Conservation (phyloP, 30 jellyfish, hydroid and myxozoan species). For the Nemopilema nomurai region DNA sequence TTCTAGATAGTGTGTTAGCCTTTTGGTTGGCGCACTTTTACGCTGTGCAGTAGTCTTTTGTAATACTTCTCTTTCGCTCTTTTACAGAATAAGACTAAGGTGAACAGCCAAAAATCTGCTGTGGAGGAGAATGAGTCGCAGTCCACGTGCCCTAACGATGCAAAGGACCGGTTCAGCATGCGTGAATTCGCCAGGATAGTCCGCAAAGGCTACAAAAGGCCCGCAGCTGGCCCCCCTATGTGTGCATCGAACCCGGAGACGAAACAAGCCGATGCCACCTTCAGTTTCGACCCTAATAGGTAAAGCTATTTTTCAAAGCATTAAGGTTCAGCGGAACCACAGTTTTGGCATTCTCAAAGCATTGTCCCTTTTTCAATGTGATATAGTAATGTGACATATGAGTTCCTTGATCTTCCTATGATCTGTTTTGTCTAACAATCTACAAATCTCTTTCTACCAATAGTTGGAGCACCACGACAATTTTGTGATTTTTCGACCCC, state of each 20-base stretch:
- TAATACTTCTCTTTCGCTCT: neutral
- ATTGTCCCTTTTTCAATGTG: too few relatives aligned
- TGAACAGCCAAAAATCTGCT: neutral
- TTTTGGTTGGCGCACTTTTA: neutral
- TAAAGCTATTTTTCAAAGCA: too few relatives aligned
- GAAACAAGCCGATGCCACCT: neutral
- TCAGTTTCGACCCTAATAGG: conserved; percentile 52
- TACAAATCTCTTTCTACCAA: too few relatives aligned
- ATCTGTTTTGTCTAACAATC: too few relatives aligned
- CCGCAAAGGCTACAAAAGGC: conserved; percentile 56
- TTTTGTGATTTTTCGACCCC: too few relatives aligned
- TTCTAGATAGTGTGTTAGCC: too few relatives aligned
- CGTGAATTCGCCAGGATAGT: conserved; percentile 60
- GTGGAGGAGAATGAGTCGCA: conserved; percentile 6
- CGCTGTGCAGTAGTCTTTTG: neutral
- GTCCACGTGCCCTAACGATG: conserved; percentile 63
- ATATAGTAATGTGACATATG: too few relatives aligned
- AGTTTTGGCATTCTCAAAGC: too few relatives aligned
- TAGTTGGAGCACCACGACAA: too few relatives aligned
- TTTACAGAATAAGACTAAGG: conserved; percentile 20
- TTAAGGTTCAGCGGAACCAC: too few relatives aligned
- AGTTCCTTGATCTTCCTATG: too few relatives aligned
- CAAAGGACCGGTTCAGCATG: conserved; percentile 37
- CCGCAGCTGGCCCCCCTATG: conserved; percentile 15
- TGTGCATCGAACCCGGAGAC: conserved; percentile 22